These are phyloP conservation scores for Leucosticte australis DNA, from an alignment of 2,113 vertebrate genomes.

Conservation along the genomic window DNA sequence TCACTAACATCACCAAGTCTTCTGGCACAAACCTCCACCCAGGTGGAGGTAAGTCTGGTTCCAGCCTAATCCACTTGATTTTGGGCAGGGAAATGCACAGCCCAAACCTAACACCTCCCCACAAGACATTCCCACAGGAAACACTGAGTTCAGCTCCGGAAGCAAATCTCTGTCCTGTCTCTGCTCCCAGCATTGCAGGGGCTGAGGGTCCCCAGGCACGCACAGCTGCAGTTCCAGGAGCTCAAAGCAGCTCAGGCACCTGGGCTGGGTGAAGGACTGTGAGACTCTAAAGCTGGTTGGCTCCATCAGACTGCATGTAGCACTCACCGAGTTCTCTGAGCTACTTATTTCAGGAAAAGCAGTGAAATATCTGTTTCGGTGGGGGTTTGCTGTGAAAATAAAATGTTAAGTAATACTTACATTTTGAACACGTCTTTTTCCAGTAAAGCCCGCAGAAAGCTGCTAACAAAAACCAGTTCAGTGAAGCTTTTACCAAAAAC, in stretches of 20 bases:
- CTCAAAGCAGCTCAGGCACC: rapidly evolving
- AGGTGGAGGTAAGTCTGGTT: neutral
- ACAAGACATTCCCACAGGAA: neutral
- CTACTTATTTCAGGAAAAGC: neutral
- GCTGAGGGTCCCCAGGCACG: neutral
- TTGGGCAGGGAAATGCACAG: rapidly evolving
- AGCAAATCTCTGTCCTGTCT: neutral
- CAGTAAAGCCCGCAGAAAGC: neutral
- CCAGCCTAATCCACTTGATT: neutral
- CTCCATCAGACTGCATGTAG: rapidly evolving
- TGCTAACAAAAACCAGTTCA: neutral
- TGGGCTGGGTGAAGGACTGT: neutral
- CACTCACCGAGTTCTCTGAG: neutral
- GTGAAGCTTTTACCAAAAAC: neutral
- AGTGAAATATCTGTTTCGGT: neutral
- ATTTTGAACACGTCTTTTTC: neutral
- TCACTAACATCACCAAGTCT: no score
- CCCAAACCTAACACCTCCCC: neutral
- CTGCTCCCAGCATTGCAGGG: neutral
- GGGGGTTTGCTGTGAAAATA: rapidly evolving
- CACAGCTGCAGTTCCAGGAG: rapidly evolving
- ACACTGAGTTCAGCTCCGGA: rapidly evolving
- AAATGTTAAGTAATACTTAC: neutral
- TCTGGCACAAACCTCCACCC: neutral
- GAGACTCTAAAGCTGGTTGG: neutral